phyloP scores from a whole-genome alignment of 2,888 invertebrate genomes.

The Parelbella ahira region DNA sequence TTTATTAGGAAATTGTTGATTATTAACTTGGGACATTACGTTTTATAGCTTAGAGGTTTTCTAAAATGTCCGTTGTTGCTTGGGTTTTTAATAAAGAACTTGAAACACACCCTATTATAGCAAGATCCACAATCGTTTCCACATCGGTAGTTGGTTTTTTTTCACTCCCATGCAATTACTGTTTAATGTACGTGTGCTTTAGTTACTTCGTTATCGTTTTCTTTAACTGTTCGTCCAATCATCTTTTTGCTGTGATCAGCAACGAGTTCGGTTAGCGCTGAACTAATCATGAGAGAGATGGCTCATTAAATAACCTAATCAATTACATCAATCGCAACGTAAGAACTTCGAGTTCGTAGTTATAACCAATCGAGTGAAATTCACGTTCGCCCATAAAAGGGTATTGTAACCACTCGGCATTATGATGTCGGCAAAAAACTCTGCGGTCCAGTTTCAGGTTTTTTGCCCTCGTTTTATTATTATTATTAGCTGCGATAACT shows the following conservation, averaged over 20 bases:
- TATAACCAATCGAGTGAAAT: slow-evolving; percentile 11
- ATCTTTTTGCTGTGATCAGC: slow-evolving; percentile 14
- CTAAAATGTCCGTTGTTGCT: no score
- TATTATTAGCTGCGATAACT: slow-evolving; percentile 6
- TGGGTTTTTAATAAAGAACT: no score
- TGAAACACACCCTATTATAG: no score
- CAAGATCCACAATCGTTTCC: no score
- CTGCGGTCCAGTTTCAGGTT: slow-evolving; percentile 28
- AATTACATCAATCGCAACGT: slow-evolving; percentile 39
- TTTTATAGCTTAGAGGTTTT: no score
- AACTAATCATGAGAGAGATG: slow-evolving; percentile 6
- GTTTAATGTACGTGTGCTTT: slow-evolving; percentile 6
- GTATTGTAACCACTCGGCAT: slow-evolving; percentile 27
- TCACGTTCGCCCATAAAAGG: slow-evolving; percentile 19
- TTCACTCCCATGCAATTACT: slow-evolving; percentile 6
- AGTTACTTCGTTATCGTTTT: slow-evolving; percentile 14
- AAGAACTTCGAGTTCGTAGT: slow-evolving; percentile 1
- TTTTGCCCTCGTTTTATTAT: slow-evolving; percentile 23
- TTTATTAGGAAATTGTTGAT: slow-evolving; percentile 34
- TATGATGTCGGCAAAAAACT: slow-evolving; percentile 32
- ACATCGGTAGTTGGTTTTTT: slow-evolving; percentile 7
- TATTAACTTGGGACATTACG: no score
- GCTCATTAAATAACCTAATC: slow-evolving; percentile 23
- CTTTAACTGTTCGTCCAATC: slow-evolving; percentile 18
- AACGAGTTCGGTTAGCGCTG: slow-evolving; percentile 2